Conservation (phyloP, 2,797 vertebrate species). For the Chaenodraco wilsoni region DNA sequence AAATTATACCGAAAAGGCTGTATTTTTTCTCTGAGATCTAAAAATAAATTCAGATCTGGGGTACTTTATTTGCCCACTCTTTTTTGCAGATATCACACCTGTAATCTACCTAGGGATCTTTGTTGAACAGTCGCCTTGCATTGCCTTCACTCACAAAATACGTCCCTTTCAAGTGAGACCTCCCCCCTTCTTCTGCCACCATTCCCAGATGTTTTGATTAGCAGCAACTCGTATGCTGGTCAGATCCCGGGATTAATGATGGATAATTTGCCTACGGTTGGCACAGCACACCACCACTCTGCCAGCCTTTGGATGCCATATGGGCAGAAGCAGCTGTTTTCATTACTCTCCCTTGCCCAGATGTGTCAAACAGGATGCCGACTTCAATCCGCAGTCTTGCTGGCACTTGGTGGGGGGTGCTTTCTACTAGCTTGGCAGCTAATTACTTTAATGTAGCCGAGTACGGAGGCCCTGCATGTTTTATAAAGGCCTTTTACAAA, state of each 20-base stretch:
- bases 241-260: constrained; percentile 99
- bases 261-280: constrained; percentile 99
- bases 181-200: constrained; percentile 77
- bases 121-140: constrained; percentile 64
- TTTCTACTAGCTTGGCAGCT: constrained; percentile 95
- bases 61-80: constrained; percentile 27
- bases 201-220: constrained; percentile 97
- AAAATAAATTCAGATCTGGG: constrained; percentile 1
- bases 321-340: constrained; percentile 99
- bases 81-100: constrained; percentile 58
- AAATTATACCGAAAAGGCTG: not conserved
- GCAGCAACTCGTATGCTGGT: constrained; percentile 95
- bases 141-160: constrained; percentile 75
- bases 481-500: constrained; percentile 92
- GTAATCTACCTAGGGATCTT: constrained; percentile 65
- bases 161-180: constrained; percentile 78
- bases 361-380: constrained; percentile 99
- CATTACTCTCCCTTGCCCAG: constrained; percentile 99
- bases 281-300: constrained; percentile 88
- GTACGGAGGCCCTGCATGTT: constrained; percentile 89
- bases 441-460: constrained; percentile 98
- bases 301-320: constrained; percentile 98
- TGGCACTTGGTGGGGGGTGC: constrained; percentile 93
- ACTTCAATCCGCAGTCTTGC: constrained; percentile 89
- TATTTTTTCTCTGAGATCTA: constrained; percentile 9